Percentiles rank a stretch among this genome's conserved stretches.
phyloP scores from a whole-genome alignment of 2,113 vertebrate species.

The Plectropomus leopardus region DNA sequence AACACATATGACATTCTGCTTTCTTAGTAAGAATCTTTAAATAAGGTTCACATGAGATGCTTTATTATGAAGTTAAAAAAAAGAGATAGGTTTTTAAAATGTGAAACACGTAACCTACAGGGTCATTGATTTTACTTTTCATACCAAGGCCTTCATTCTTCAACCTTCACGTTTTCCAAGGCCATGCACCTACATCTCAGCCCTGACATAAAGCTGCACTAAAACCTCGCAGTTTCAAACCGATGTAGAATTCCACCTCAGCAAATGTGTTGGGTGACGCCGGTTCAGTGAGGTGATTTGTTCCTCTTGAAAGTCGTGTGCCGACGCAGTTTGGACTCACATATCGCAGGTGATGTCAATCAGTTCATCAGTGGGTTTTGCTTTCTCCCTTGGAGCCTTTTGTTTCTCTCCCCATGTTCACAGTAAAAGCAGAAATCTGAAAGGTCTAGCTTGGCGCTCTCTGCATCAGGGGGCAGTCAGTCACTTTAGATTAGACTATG shows the following conservation, averaged over 20 bases:
- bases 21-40: conserved; percentile 60
- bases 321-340: conserved; percentile 64
- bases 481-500: conserved; percentile 83
- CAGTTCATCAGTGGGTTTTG: conserved; percentile 76
- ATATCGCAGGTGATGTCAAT: conserved; percentile 80
- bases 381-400: conserved; percentile 70
- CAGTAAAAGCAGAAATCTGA: conserved; percentile 75
- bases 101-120: background rate
- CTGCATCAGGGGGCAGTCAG: conserved; percentile 79
- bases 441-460: conserved; percentile 75
- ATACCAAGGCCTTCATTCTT: conserved; percentile 11
- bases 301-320: conserved; percentile 62
- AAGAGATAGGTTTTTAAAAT: conserved; percentile 30
- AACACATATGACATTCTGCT: conserved; percentile 65
- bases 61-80: conserved; percentile 28
- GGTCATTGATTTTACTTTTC: conserved; percentile 47
- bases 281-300: conserved; percentile 56
- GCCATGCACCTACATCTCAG: background rate
- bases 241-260: conserved; percentile 14
- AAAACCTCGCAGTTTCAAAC: conserved; percentile 22
- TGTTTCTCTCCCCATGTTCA: conserved; percentile 66
- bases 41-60: conserved; percentile 19
- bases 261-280: conserved; percentile 36
- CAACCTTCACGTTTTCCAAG: conserved; percentile 29
- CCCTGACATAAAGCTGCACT: conserved; percentile 17